Evolutionary conservation across 1,140 invertebrate species (phyloP), one percentile per base, ranked within the genome.

Genomic region (Halictus rubicundus): DNA sequence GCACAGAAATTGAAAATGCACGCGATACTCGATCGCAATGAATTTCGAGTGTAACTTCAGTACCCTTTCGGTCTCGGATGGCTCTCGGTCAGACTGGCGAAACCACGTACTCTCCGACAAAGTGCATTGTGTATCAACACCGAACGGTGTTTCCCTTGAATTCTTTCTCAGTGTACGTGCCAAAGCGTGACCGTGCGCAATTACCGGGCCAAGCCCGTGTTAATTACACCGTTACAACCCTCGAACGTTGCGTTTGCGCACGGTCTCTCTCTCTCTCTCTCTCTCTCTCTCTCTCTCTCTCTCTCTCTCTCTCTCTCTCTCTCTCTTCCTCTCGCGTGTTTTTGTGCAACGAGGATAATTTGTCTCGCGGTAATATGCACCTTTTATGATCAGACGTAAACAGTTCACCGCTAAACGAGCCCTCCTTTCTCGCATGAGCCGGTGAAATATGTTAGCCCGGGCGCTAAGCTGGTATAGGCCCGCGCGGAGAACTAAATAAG

Each of bases 361-460:
- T 25, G 16, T n/a, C 42, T 52, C 16, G 49, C 42, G 21, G 46
- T 71, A 46, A 69, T 54, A 19, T 7, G 25, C 68, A n/a, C 32
- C 23, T 14, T 54, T 64, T 78, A 63, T 42, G 60, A 57, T 72
- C 68, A 57, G 76, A 64, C 60, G 27, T 37, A 49, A 69, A 70
- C 74, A 61, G 75, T 70, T 60, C 57, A n/a, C 57, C 42, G 42
- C 1, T n/a, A n/a, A 27, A 63, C 68, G 39, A 42, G 49, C 19
- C 46, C 27, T 37, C 63, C 21, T 10, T 23, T 10, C 10, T 52
- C 42, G 60, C 60, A 60, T 16, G 19, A 19, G 61, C 10, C 14
- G 23, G 8, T 10, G 23, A 65, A 54, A 74, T 39, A 63, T 65
- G 19, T 25, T 21, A 5, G 6, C 16, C 21, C 54, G 54, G 6